Evolutionary conservation across 2,797 vertebrate genomes (phyloP).

Genomic region (Pangasius larnaudii): DNA sequence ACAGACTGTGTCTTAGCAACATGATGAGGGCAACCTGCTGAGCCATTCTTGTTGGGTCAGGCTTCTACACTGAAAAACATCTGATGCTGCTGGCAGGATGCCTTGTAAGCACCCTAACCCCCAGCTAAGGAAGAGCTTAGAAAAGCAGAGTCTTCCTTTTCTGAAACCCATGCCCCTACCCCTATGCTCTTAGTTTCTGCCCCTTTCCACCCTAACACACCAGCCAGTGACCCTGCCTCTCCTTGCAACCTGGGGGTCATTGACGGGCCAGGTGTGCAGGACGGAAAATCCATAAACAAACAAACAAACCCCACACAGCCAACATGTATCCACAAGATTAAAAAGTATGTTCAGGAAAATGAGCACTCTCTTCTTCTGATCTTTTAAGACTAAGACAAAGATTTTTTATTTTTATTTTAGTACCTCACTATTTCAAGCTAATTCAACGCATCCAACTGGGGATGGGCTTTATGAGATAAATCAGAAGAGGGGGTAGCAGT

Average conservation of each 20-base stretch:
- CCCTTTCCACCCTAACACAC: conserved; percentile 47
- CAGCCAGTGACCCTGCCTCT: conserved; percentile 65
- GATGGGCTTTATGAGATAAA: conserved; percentile 36
- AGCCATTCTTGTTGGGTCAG: conserved; percentile 84
- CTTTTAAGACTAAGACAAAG: conserved; percentile 70
- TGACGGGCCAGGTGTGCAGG: conserved; percentile 83
- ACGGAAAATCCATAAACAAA: conserved; percentile 67
- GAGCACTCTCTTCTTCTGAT: conserved; percentile 56
- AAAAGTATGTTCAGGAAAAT: conserved; percentile 65
- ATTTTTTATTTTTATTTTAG: conserved; percentile 55
- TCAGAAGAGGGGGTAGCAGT: conserved; percentile 12
- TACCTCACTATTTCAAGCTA: conserved; percentile 32
- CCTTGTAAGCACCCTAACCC: conserved; percentile 88
- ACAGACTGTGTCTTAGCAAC: conserved; percentile 91
- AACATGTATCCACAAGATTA: conserved; percentile 69
- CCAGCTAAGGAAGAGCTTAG: conserved; percentile 60
- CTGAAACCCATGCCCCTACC: conserved; percentile 54
- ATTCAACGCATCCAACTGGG: conserved; percentile 35
- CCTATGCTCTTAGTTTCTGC: conserved; percentile 10
- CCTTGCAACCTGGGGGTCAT: conserved; percentile 84
- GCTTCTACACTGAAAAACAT: conserved; percentile 92
- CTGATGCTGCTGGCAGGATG: conserved; percentile 93
- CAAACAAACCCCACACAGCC: conserved; percentile 63
- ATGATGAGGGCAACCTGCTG: conserved; percentile 81
- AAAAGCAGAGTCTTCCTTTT: conserved; percentile 65